A percentile compares a stretch with the other conserved stretches of the same genome.
These are phyloP conservation scores for Cheumatopsyche charites DNA, from an alignment of 1,140 invertebrate genomes.

Conservation along the genomic window DNA sequence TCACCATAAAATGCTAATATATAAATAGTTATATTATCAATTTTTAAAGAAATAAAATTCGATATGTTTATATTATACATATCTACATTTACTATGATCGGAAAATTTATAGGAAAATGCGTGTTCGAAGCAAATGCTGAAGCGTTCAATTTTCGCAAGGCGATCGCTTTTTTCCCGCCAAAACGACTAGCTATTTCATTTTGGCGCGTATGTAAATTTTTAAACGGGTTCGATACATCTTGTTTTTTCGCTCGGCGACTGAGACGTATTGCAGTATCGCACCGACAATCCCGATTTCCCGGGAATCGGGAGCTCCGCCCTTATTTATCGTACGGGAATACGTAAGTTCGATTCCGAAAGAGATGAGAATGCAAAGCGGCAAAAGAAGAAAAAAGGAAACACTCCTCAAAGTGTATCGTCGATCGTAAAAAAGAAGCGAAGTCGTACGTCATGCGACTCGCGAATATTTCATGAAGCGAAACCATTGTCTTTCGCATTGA, in stretches of 20 bases:
- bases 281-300: constrained; percentile 8
- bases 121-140: no score
- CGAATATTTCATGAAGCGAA: constrained; percentile 12
- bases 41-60: no score
- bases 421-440: not conserved
- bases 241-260: constrained; percentile 31
- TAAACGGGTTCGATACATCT: constrained; percentile 37
- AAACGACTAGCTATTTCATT: constrained; percentile 36
- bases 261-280: constrained; percentile 20
- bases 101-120: no score
- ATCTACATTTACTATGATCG: no score
- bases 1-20: no score
- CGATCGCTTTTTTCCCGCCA: constrained; percentile 9
- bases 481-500: not conserved
- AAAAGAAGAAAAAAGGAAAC: not conserved
- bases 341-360: not conserved
- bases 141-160: constrained; percentile 15
- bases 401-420: constrained; percentile 2
- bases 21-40: no score
- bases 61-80: no score
- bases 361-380: not conserved
- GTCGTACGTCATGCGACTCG: not conserved
- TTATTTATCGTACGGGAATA: constrained; percentile 6
- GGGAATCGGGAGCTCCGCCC: not conserved
- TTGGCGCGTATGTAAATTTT: constrained; percentile 37